Percentiles rank a stretch among this genome's conserved stretches.
Conservation (phyloP, 2,888 invertebrate species). For the Nemoura dubitans region DNA sequence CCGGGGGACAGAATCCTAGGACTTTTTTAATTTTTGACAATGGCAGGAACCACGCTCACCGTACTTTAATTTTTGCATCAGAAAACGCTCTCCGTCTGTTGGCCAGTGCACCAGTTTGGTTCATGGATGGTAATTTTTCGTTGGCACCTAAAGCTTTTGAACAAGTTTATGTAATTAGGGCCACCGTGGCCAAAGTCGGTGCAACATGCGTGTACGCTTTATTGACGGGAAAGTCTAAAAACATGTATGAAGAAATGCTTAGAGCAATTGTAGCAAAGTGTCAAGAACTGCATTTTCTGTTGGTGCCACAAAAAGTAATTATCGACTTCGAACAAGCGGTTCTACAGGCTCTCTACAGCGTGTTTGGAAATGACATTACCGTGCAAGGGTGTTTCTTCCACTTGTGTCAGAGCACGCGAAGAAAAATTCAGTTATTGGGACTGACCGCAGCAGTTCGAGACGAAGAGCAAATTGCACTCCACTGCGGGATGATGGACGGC, state of each 20-base stretch:
- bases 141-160: neutral
- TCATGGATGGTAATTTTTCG: neutral
- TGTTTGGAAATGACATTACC: neutral
- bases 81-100: constrained; percentile 1
- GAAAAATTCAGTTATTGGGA: constrained; percentile 9
- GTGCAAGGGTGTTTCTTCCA: neutral
- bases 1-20: neutral
- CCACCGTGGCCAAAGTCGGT: neutral
- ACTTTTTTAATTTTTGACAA: neutral
- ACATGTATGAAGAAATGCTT: constrained; percentile 13
- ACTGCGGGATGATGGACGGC: constrained; percentile 1
- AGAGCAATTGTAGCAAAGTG: neutral
- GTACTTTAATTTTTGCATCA: neutral
- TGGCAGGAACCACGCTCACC: neutral
- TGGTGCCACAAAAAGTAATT: neutral
- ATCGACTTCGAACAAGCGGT: constrained; percentile 13
- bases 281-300: neutral
- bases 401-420: neutral
- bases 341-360: neutral
- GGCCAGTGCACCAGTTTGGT: neutral
- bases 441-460: neutral
- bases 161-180: neutral
- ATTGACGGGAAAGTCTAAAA: neutral
- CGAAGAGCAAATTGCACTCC: neutral
- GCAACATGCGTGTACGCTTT: neutral